Percentiles rank a stretch among this genome's conserved stretches.
Evolutionary conservation across 2,113 vertebrate genomes (phyloP).

Genomic region (Epinephelus fuscoguttatus): DNA sequence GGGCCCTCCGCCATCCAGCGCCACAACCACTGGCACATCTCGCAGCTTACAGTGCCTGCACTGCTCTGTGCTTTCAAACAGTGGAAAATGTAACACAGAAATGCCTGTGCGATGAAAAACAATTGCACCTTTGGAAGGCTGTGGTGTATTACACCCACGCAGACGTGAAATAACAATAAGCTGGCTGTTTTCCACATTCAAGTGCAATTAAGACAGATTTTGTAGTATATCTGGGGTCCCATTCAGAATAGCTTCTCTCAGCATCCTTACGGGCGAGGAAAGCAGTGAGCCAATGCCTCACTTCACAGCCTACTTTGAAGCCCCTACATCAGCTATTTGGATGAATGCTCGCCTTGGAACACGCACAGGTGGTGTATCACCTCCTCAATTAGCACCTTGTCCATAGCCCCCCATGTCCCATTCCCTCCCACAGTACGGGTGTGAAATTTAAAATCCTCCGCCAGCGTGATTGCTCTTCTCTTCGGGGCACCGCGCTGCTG

Average conservation of each 20-base stretch:
- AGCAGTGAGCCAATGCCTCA: constrained; percentile 32
- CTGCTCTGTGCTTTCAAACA: constrained; percentile 11
- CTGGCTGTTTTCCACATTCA: constrained; percentile 63
- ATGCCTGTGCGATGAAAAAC: constrained; percentile 14
- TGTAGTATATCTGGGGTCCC: constrained; percentile 53
- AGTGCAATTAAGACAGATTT: constrained; percentile 43
- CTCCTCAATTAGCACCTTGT: constrained; percentile 79
- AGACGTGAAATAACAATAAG: constrained; percentile 43
- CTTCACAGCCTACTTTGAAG: constrained; percentile 51
- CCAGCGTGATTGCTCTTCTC: constrained; percentile 50
- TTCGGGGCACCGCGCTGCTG: constrained; percentile 62
- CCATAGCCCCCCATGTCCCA: constrained; percentile 55
- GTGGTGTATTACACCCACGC: constrained; percentile 37
- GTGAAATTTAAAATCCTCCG: constrained; percentile 67
- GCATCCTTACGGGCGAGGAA: constrained; percentile 37
- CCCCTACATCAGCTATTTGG: constrained; percentile 65
- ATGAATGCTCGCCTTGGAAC: constrained; percentile 52
- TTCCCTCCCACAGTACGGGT: constrained; percentile 54
- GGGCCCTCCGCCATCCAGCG: constrained; percentile 34
- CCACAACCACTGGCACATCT: constrained; percentile 28
- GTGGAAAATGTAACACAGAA: constrained; percentile 7
- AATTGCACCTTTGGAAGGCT: constrained; percentile 22
- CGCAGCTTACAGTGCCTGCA: not conserved
- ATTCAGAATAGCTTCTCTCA: constrained; percentile 61
- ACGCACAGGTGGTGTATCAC: constrained; percentile 55